Evolutionary conservation across 2,113 vertebrate genomes (phyloP).

Genomic region (Pardalotus punctatus): DNA sequence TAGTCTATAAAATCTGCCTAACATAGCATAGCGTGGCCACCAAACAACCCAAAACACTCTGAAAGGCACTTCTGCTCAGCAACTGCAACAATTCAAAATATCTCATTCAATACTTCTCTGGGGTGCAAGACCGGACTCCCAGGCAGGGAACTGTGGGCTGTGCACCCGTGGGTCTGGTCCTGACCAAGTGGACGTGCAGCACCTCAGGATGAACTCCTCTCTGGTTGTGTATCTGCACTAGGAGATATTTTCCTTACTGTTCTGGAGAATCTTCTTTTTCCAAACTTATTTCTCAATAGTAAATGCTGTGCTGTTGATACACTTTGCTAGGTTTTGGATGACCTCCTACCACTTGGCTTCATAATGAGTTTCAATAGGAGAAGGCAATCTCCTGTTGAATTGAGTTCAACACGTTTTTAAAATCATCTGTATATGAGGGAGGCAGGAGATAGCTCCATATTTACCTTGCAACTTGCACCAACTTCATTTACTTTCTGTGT

Average conservation of each 20-base stretch:
- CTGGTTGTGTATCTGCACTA: background rate
- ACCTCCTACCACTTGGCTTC: background rate
- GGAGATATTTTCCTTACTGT: background rate
- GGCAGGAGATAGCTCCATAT: background rate
- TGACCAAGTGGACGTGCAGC: accelerated
- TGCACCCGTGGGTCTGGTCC: background rate
- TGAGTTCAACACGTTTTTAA: background rate
- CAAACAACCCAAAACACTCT: background rate
- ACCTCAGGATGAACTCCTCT: background rate
- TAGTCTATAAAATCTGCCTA: background rate
- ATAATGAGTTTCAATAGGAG: background rate
- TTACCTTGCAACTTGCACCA: background rate
- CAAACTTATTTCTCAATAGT: background rate
- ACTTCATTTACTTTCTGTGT: background rate
- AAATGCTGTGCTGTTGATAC: background rate
- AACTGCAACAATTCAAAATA: background rate
- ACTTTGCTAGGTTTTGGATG: background rate
- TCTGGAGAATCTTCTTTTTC: background rate
- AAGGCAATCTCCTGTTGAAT: background rate
- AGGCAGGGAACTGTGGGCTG: background rate
- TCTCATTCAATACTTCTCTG: background rate
- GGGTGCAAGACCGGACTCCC: background rate
- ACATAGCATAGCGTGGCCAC: background rate
- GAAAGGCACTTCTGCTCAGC: background rate
- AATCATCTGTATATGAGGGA: background rate